Conservation (phyloP, 2,888 invertebrate genomes). For the Polydrusus tereticollis region DNA sequence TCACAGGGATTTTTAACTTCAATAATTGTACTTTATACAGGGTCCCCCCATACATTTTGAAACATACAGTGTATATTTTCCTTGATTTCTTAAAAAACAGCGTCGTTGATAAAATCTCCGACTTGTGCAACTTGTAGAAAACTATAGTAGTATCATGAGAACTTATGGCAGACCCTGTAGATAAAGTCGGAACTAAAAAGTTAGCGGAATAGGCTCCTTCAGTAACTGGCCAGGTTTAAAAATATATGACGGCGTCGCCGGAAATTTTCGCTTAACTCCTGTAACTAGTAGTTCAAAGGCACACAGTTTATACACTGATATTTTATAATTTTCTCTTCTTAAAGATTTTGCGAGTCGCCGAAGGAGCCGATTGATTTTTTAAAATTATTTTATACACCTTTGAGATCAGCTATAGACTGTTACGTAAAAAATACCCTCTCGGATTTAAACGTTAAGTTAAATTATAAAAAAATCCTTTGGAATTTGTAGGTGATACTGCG, state of each 20-base stretch:
- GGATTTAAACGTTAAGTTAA: too few relatives aligned
- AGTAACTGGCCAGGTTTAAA: conserved; percentile 3
- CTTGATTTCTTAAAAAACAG: too few relatives aligned
- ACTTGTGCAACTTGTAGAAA: not conserved
- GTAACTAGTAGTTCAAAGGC: conserved; percentile 60
- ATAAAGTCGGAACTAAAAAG: not conserved
- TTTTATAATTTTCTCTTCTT: conserved; percentile 52
- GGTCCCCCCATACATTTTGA: too few relatives aligned
- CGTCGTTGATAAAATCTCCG: too few relatives aligned
- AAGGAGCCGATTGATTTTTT: conserved; percentile 15
- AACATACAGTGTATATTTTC: too few relatives aligned
- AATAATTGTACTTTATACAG: conserved; percentile 14
- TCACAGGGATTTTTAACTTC: conserved; percentile 36
- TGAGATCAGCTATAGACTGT: conserved; percentile 38
- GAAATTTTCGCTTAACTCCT: conserved; percentile 22
- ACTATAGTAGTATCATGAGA: not conserved
- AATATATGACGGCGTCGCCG: conserved; percentile 26
- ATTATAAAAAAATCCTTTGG: too few relatives aligned
- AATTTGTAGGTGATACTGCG: too few relatives aligned
- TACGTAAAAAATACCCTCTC: not conserved
- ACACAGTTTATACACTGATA: conserved; percentile 59
- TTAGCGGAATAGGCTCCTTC: conserved; percentile 14
- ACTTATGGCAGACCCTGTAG: not conserved
- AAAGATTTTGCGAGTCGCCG: not conserved
- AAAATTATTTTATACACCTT: conserved; percentile 33